Percentiles rank a stretch among this genome's conserved stretches.
These are phyloP conservation scores for Hydrophis major DNA, from an alignment of 2,797 vertebrate genomes.

Conservation along the genomic window DNA sequence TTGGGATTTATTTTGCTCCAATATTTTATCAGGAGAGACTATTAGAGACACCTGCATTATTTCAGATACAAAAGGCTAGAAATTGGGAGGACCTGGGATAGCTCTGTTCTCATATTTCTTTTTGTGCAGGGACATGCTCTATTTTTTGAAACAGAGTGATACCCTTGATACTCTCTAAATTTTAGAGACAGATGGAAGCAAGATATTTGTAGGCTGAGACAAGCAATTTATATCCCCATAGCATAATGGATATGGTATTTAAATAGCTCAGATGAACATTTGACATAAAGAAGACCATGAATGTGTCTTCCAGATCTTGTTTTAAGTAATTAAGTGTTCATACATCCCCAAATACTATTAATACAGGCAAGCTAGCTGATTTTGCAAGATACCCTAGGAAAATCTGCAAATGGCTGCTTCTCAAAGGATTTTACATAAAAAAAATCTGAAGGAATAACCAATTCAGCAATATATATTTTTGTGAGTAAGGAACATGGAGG, in stretches of 20 bases:
- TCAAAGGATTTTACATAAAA: neutral
- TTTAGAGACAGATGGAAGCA: neutral
- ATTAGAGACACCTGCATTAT: neutral
- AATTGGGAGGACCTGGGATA: neutral
- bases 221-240: neutral
- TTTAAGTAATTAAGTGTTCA: neutral
- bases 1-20: constrained; percentile 47
- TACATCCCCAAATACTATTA: neutral
- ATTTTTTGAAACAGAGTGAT: neutral
- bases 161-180: neutral
- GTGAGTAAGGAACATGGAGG: neutral
- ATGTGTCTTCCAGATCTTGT: neutral
- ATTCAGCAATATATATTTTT: neutral
- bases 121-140: neutral
- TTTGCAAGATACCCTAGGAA: neutral
- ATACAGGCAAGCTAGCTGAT: neutral
- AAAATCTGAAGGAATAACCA: neutral
- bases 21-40: constrained; percentile 14
- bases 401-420: neutral
- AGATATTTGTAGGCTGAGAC: neutral
- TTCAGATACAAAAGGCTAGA: constrained; percentile 2
- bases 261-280: neutral
- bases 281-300: neutral
- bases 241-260: neutral
- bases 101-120: neutral